Evolutionary conservation across 2,797 vertebrate species (phyloP), one percentile per base, ranked within the genome.

Genomic region (Eulemur mongoz): DNA sequence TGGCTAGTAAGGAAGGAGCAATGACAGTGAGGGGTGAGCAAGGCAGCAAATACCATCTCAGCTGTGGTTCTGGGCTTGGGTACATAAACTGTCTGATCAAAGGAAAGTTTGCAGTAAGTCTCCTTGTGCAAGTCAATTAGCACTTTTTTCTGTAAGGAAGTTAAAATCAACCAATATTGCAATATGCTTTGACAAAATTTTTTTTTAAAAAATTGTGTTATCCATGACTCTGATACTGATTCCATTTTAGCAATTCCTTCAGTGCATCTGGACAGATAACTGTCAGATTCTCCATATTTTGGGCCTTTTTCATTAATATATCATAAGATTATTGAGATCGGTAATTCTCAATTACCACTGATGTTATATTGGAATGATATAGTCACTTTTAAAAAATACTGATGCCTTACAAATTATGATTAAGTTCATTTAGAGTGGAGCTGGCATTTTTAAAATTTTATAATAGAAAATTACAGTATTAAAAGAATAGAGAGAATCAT

Each of bases 201-300:
- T 30, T 91, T 73, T n/a, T 30, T 13, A 2, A 20, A 89, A 45
- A n/a, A 1, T 69, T 91, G 18, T 88, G 6, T 35, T 90, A 27
- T 45, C 13, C 10, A 3, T 69, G 23, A 83, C 7, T 70, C 13
- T 79, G 59, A 61, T 73, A 72, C 4, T 43, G 6, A 76, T 91
- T 86, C n/a, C 40, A 54, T 88, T 92, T 96, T 17, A 95, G 20
- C 32, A 85, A 17, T 35, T 76, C 22, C 54, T 91, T 89, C 27
- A 63, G 7, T 85, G 89, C 10, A 30, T 75, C 75, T 45, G 10
- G 7, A 89, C 72, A 91, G 73, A 27, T 25, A 54, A 65, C 9
- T 38, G 45, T 38, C 40, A 69, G 23, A 40, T 57, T 54, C 10
- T 75, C 40, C 14, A 45, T 35, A 23, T 22, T 35, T 84, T 30